Base-by-base conservation (phyloP, 2,888 invertebrate species). In the Bembecia ichneumoniformis region DNA sequence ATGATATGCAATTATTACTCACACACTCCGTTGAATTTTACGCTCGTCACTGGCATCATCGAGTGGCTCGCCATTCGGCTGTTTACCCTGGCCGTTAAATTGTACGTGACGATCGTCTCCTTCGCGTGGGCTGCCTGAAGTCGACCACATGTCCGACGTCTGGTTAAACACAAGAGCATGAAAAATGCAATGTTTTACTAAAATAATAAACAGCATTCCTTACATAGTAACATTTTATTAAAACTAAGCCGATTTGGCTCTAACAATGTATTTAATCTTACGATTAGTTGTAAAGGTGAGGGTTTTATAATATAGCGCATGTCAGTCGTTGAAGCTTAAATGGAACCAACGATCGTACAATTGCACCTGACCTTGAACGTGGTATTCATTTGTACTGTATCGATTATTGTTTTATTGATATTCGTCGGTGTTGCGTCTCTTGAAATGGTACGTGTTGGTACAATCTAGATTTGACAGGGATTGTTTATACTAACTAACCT, bases 71-170 rank as follows among this genome's bases (percentile, higher is more conserved):
- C 49, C 44, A 13, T 48, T 44, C 47, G 50, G 51, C 47, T 28
- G 15, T 11, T 47, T 64, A 64, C 47, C 68, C 51, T 60, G 59
- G 3, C 65, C 67, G 51, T 73, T 73, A 58, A 80, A 82, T 67
- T 80, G 79, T 50, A 82, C 82, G 54, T 66, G 81, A 0, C 74
- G 69, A 40, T 73, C 74, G 3, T 71, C 74, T 90, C 92, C 89
- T 91, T 93, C 89, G 90, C 92, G 83, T 91, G 92, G 82, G 92
- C 93, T 84, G 92, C 90, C 90, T 66, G 90, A 90, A 68, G 88
- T 81, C 70, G 59, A 56, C 49, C 51, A 49, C 10, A 45, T 52
- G n/a, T 50, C 51, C 1, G 52, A 50, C 49, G 55, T 52, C 54
- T 55, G 50, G 10, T 4, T 17, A 49, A 10, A n/a, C 11, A 15